Conservation (phyloP, 1,140 invertebrate species). For the Eriocheir sinensis region DNA sequence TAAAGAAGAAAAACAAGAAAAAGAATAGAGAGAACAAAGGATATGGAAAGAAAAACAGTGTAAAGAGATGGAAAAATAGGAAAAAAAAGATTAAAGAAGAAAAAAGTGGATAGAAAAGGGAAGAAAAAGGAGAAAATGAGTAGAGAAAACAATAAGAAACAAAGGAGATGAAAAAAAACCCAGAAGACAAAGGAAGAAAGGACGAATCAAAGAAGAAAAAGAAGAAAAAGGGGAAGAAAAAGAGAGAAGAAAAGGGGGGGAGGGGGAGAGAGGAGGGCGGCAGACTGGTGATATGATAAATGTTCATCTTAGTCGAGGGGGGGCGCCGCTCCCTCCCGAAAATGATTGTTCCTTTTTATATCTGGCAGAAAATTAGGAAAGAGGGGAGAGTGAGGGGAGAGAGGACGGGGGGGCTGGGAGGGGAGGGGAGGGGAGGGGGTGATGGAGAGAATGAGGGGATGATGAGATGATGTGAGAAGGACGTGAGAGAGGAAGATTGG, state of each 20-base stretch:
- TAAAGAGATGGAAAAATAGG: too few relatives aligned
- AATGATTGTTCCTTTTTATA: slow-evolving; percentile 19
- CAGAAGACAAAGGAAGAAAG: too few relatives aligned
- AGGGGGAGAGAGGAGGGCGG: background rate
- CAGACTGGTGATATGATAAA: background rate
- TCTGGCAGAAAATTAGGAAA: slow-evolving; percentile 12
- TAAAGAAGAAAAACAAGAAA: too few relatives aligned
- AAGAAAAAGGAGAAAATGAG: too few relatives aligned
- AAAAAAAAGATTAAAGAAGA: too few relatives aligned
- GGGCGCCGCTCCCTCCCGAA: background rate
- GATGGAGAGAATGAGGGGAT: background rate
- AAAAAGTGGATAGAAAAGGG: too few relatives aligned
- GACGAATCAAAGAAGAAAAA: too few relatives aligned
- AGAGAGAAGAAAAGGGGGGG: background rate
- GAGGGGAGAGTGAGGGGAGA: background rate
- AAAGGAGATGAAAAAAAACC: too few relatives aligned
- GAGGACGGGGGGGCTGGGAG: background rate
- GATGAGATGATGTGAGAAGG: background rate
- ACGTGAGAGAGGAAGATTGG: background rate
- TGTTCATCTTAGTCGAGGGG: background rate
- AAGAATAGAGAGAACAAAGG: too few relatives aligned
- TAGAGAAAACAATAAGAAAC: too few relatives aligned
- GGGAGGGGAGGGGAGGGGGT: background rate
- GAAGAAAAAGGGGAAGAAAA: too few relatives aligned
- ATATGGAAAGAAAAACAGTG: too few relatives aligned